phyloP scores from a whole-genome alignment of 2,113 vertebrate genomes.

The Pongo pygmaeus region DNA sequence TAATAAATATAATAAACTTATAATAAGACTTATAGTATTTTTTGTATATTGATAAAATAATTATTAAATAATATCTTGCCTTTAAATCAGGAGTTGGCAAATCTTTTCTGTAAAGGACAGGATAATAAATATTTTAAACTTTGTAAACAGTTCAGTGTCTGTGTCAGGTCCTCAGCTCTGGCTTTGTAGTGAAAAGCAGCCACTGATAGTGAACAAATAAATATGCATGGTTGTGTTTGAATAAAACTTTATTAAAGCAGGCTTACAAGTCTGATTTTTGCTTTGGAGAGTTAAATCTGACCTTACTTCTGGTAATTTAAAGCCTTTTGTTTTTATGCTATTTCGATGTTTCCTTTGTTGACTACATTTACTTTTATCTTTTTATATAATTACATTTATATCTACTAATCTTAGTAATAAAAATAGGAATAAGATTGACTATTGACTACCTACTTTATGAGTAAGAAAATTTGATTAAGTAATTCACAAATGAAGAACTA shows the following conservation, averaged over 20 bases:
- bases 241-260: conserved; percentile 35
- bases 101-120: neutral
- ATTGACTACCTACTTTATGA: neutral
- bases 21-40: neutral
- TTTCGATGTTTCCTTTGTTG: neutral
- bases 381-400: neutral
- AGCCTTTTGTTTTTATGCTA: neutral
- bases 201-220: neutral
- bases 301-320: conserved; percentile 18
- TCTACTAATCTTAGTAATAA: neutral
- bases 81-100: neutral
- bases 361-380: neutral
- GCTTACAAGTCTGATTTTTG: neutral
- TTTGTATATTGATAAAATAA: neutral
- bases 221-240: neutral
- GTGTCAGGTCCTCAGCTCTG: neutral
- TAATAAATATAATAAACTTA: neutral
- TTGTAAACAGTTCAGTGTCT: neutral
- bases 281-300: neutral
- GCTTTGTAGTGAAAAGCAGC: neutral
- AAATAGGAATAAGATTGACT: neutral
- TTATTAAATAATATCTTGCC: neutral
- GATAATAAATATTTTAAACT: neutral
- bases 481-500: conserved; percentile 35
- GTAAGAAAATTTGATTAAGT: conserved; percentile 2